phyloP scores from a whole-genome alignment of 2,888 invertebrate genomes.

The Ophion slaviceki region DNA sequence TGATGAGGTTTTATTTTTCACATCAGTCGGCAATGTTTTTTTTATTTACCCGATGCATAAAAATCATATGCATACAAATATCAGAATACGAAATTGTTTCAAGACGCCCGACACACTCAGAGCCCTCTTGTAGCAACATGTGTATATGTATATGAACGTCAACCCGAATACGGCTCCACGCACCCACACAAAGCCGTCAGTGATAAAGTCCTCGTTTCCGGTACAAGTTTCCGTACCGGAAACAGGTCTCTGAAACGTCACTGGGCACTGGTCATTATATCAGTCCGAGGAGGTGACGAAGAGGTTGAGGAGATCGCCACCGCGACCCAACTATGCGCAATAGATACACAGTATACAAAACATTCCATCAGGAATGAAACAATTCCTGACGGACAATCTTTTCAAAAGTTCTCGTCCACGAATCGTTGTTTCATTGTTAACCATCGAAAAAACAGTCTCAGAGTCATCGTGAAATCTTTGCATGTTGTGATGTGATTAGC shows the following conservation, averaged over 20 bases:
- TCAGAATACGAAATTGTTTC: background rate
- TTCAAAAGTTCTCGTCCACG: background rate
- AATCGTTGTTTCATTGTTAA: background rate
- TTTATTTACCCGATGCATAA: background rate
- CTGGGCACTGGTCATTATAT: conserved; percentile 77
- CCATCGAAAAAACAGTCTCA: background rate
- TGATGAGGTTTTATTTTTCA: background rate
- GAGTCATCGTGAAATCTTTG: background rate
- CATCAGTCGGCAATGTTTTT: background rate
- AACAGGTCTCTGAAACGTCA: conserved; percentile 76
- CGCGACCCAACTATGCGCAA: conserved; percentile 13
- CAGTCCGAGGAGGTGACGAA: conserved; percentile 68
- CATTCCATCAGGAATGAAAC: background rate
- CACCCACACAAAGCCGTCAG: conserved; percentile 71
- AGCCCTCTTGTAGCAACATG: conserved; percentile 23
- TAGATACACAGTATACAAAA: conserved; percentile 5
- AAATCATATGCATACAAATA: background rate
- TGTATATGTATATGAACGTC: background rate
- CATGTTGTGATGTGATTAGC: background rate
- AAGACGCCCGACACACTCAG: background rate
- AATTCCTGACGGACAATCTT: background rate
- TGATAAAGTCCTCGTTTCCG: conserved; percentile 79
- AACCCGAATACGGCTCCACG: conserved; percentile 4
- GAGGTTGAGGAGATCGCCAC: conserved; percentile 16
- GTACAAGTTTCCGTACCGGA: conserved; percentile 78